Evolutionary conservation across 2,797 vertebrate species (phyloP).

Genomic region (Aulostomus chinensis): DNA sequence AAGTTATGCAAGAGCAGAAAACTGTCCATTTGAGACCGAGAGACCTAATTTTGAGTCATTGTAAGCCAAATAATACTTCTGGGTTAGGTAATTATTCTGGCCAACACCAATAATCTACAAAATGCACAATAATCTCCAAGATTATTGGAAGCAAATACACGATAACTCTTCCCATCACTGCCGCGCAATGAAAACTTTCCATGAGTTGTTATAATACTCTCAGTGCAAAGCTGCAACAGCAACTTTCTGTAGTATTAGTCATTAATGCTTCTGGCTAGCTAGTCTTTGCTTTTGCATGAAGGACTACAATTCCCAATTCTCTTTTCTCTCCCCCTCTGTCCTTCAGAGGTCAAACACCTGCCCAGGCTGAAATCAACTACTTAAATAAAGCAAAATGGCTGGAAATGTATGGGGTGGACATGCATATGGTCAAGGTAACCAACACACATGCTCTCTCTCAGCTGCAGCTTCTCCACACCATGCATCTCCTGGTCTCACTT

Average conservation of each 20-base stretch:
- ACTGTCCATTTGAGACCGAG: too few relatives aligned
- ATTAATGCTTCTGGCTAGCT: neutral
- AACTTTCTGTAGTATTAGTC: neutral
- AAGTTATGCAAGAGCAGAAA: too few relatives aligned
- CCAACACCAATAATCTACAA: too few relatives aligned
- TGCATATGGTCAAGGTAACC: conserved; percentile 98
- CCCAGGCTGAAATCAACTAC: conserved; percentile 97
- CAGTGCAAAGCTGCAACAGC: neutral
- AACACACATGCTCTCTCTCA: neutral
- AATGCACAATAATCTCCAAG: neutral
- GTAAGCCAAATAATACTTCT: too few relatives aligned
- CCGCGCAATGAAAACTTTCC: neutral
- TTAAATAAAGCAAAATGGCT: conserved; percentile 99
- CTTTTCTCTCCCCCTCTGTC: neutral
- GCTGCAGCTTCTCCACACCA: too few relatives aligned
- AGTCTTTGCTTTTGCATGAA: neutral
- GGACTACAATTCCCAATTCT: neutral
- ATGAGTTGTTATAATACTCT: neutral
- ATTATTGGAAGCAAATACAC: neutral
- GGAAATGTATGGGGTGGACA: conserved; percentile 99
- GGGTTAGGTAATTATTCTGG: too few relatives aligned
- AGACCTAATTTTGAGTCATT: too few relatives aligned
- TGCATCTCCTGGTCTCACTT: too few relatives aligned
- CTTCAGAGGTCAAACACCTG: conserved; percentile 91
- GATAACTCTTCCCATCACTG: neutral